Conservation (phyloP, 2,113 vertebrate genomes). For the Excalfactoria chinensis region DNA sequence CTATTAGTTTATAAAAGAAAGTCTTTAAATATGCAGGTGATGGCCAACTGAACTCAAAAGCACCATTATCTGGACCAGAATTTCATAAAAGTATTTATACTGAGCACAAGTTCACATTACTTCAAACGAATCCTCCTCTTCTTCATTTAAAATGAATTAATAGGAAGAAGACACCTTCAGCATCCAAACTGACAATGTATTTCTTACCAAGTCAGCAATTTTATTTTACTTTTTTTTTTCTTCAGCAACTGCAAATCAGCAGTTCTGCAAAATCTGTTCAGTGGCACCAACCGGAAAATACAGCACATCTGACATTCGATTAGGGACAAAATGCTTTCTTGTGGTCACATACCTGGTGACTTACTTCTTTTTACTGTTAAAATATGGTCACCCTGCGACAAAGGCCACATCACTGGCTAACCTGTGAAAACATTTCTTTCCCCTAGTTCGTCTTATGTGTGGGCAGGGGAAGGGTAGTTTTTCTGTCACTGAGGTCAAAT, state of each 20-base stretch:
- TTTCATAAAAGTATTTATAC: background rate
- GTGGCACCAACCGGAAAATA: background rate
- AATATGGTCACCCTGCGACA: background rate
- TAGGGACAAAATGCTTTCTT: background rate
- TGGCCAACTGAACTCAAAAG: background rate
- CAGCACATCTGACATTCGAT: background rate
- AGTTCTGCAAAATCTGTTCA: background rate
- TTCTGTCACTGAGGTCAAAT: background rate
- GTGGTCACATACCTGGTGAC: background rate
- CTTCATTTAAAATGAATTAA: background rate
- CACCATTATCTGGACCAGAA: background rate
- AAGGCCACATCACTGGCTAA: background rate
- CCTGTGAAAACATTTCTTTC: background rate
- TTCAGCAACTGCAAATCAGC: background rate
- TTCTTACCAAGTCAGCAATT: background rate
- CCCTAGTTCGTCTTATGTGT: background rate
- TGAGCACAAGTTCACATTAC: background rate
- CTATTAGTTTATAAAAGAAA: background rate
- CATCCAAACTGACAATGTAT: background rate
- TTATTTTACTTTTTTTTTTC: background rate
- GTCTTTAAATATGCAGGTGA: background rate
- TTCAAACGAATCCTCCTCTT: background rate
- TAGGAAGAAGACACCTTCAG: background rate
- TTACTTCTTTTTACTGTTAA: background rate
- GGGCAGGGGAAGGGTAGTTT: background rate